Evolutionary conservation across 2,888 invertebrate genomes (phyloP), one percentile per base, ranked within the genome.

Genomic region (Phaonia tiefii): DNA sequence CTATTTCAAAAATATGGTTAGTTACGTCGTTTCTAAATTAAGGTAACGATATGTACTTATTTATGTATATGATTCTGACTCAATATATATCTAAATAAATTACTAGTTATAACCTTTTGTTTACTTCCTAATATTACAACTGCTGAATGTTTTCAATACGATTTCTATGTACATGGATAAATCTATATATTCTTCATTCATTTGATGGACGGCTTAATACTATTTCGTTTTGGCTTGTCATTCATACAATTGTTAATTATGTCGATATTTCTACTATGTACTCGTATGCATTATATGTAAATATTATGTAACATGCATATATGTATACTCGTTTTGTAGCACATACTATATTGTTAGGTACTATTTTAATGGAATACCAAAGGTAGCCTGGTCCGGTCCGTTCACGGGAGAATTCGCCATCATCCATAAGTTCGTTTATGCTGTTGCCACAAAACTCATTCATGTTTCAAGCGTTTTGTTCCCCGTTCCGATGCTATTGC

Each of bases 401-500:
- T 25, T 66, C 15, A 20, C 31, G 8, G 8, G 42, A 8, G 22
- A 7, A 13, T 26, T 25, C 17, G 42, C 20, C 22, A 63, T 63
- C 39, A 63, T 39, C 63, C 42, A 39, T 22, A 37, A 4, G 22
- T 42, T 22, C 42, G 42, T 17, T 13, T 13, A 22, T 11, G 37
- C 13, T 20, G 2, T 22, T 22, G 42, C 42, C 42, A 42, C 63
- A 22, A 4, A 42, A 56, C 86, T 90, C 88, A 89, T 89, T 89
- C 89, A 76, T 89, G 90, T 79, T 89, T 89, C 82, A 89, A 84
- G 31, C 90, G 89, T 71, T 90, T 89, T 17, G 88, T 85, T 10
- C 56, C 78, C 20, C 77, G 72, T 13, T 81, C 78, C 15, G 22
- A 67, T 10, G 44, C 56, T 37, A 49, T 67, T 22, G n/a, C 85